Percentiles rank a stretch among this genome's conserved stretches.
phyloP scores from a whole-genome alignment of 2,888 invertebrate genomes.

The Eupithecia dodoneata region DNA sequence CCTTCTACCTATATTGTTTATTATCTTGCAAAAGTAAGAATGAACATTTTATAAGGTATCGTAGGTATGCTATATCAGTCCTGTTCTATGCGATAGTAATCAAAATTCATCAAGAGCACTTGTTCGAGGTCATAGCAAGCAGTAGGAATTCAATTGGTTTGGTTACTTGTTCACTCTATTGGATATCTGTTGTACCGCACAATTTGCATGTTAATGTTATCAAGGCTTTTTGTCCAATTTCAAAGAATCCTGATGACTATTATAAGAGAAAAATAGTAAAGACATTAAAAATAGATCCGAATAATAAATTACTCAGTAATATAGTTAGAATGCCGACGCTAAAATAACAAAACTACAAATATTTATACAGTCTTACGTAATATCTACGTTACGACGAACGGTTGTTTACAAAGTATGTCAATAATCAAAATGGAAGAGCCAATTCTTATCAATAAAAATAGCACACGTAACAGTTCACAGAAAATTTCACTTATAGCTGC shows the following conservation, averaged over 20 bases:
- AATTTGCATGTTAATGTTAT: conserved; percentile 57
- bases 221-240: conserved; percentile 53
- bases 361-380: conserved; percentile 29
- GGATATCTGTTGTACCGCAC: conserved; percentile 49
- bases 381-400: not conserved
- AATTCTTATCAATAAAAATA: conserved; percentile 12
- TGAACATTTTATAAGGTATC: not conserved
- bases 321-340: not conserved
- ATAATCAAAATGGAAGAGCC: not conserved
- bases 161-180: conserved; percentile 46
- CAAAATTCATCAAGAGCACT: conserved; percentile 44
- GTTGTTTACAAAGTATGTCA: not conserved
- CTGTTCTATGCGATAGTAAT: conserved; percentile 39
- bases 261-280: not conserved
- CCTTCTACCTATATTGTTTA: not conserved
- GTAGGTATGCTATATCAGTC: not conserved
- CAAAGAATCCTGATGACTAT: not conserved
- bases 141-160: conserved; percentile 44
- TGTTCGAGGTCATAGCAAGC: conserved; percentile 47
- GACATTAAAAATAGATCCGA: not conserved
- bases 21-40: not conserved
- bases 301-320: conserved; percentile 3
- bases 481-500: conserved; percentile 57
- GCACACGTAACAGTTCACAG: conserved; percentile 48
- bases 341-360: conserved; percentile 1